A percentile compares a stretch with the other conserved stretches of the same genome.
Conservation (phyloP, 1,140 invertebrate species). For the Sminthurinus signatus region DNA sequence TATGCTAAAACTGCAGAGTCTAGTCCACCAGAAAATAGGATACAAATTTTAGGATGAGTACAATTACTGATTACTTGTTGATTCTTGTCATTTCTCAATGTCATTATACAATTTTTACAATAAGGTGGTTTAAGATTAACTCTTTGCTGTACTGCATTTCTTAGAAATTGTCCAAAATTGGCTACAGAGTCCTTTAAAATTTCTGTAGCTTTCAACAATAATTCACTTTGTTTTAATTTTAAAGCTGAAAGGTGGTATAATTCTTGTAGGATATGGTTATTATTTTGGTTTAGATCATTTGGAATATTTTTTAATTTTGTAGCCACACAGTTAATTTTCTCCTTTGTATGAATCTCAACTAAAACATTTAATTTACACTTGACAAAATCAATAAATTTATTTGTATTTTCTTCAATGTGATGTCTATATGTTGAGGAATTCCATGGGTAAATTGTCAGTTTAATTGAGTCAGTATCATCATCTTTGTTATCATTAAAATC, state of each 20-base stretch:
- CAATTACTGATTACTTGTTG: slow-evolving; percentile 43
- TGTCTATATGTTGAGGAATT: neutral
- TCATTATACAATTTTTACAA: slow-evolving; percentile 54
- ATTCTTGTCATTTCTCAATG: slow-evolving; percentile 44
- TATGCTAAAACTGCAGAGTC: slow-evolving; percentile 85
- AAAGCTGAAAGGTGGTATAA: too few relatives aligned
- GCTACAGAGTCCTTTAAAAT: slow-evolving; percentile 11
- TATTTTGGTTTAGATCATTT: neutral
- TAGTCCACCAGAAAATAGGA: slow-evolving; percentile 92
- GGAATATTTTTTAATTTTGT: neutral
- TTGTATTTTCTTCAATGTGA: neutral
- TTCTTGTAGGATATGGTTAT: too few relatives aligned
- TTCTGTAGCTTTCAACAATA: neutral
- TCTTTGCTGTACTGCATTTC: slow-evolving; percentile 56
- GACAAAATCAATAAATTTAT: slow-evolving; percentile 12
- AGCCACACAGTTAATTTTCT: neutral
- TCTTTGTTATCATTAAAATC: too few relatives aligned
- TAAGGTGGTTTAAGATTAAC: slow-evolving; percentile 57
- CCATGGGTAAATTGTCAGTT: slow-evolving; percentile 43
- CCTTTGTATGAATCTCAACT: too few relatives aligned
- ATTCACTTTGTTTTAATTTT: neutral
- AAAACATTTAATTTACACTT: neutral
- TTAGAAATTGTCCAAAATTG: slow-evolving; percentile 15
- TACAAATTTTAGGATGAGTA: slow-evolving; percentile 66
- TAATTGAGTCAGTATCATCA: slow-evolving; percentile 50